These are phyloP conservation scores for Saccopteryx leptura DNA, from an alignment of 2,113 vertebrate species.

Conservation along the genomic window DNA sequence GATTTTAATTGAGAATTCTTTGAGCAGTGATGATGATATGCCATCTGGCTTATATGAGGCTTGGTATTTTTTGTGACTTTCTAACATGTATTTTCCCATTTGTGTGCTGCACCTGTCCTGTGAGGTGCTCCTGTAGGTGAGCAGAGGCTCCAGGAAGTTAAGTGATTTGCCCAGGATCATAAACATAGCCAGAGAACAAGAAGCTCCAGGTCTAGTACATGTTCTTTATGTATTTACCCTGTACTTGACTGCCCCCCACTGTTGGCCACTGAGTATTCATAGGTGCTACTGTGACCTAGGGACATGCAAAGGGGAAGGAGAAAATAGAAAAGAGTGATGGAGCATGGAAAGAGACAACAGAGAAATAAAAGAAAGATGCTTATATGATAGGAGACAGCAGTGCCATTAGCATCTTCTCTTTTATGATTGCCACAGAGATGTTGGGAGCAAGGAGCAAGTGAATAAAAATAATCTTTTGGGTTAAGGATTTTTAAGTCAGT, in stretches of 20 bases:
- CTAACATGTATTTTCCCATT: neutral
- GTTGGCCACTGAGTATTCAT: slow-evolving; percentile 38
- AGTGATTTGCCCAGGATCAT: slow-evolving; percentile 24
- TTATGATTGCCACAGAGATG: neutral
- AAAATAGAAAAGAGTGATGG: neutral
- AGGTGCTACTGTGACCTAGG: slow-evolving; percentile 19
- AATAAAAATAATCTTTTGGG: slow-evolving; percentile 23
- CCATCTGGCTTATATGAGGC: slow-evolving; percentile 12
- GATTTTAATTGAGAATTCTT: slow-evolving; percentile 71
- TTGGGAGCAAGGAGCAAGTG: neutral
- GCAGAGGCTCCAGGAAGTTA: slow-evolving; percentile 22
- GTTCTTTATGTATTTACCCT: slow-evolving; percentile 58
- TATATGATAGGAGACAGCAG: neutral
- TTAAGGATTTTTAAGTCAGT: slow-evolving; percentile 51
- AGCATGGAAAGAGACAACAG: neutral
- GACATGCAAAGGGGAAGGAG: neutral
- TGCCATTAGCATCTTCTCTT: neutral
- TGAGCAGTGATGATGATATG: neutral
- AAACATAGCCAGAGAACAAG: slow-evolving; percentile 12
- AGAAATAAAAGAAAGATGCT: neutral
- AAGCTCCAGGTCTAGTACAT: neutral
- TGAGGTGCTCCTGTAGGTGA: neutral
- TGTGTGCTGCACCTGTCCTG: neutral
- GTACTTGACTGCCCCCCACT: slow-evolving; percentile 74
- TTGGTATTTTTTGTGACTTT: slow-evolving; percentile 20